phyloP scores from a whole-genome alignment of 2,113 vertebrate species.

The Archilochus colubris region DNA sequence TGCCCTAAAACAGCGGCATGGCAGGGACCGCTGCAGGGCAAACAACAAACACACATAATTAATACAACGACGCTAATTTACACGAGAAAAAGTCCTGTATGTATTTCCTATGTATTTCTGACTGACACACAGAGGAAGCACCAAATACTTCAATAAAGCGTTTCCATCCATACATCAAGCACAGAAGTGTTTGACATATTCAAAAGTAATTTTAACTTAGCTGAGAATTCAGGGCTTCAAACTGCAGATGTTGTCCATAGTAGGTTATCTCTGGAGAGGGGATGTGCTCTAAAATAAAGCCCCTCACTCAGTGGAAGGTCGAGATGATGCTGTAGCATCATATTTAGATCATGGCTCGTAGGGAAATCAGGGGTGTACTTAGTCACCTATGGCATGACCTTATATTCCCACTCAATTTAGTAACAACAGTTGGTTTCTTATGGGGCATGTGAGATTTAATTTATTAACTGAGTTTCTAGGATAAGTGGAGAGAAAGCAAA shows the following conservation, averaged over 20 bases:
- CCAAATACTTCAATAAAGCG: fast-evolving
- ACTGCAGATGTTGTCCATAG: background rate
- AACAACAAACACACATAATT: fast-evolving
- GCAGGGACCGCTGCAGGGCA: fast-evolving
- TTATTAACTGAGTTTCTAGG: constrained; percentile 64
- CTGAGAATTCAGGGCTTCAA: background rate
- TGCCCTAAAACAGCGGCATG: fast-evolving
- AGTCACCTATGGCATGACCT: constrained; percentile 82
- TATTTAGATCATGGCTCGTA: constrained; percentile 82
- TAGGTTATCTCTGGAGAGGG: background rate
- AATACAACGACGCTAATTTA: fast-evolving
- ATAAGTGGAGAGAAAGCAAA: constrained; percentile 61
- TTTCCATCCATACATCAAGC: background rate
- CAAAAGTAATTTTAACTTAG: background rate
- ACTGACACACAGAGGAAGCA: background rate
- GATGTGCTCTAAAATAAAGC: constrained; percentile 42
- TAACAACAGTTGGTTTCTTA: constrained; percentile 76
- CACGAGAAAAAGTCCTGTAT: fast-evolving
- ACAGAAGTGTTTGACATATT: fast-evolving
- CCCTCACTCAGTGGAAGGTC: constrained; percentile 76
- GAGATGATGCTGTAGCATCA: constrained; percentile 77
- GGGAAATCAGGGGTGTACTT: constrained; percentile 65
- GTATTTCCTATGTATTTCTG: fast-evolving
- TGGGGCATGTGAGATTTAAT: constrained; percentile 57
- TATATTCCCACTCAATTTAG: constrained; percentile 76